Percentiles rank a stretch among this genome's conserved stretches.
phyloP scores from a whole-genome alignment of 2,113 vertebrate species.

The Carettochelys insculpta region DNA sequence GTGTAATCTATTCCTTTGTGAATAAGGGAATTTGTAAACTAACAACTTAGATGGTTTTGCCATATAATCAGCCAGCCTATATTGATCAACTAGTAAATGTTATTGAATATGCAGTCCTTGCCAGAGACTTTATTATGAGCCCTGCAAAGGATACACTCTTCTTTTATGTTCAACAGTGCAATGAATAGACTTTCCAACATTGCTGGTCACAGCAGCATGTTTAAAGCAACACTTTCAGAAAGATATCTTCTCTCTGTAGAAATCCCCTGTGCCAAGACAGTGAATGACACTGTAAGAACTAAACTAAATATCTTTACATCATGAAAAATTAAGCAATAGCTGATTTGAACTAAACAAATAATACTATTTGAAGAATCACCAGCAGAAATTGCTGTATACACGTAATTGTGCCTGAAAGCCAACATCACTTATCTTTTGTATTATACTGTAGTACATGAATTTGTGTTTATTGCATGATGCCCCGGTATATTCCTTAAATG shows the following conservation, averaged over 20 bases:
- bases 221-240: slow-evolving; percentile 24
- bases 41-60: slow-evolving; percentile 70
- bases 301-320: slow-evolving; percentile 27
- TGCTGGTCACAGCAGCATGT: neutral
- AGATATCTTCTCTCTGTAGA: neutral
- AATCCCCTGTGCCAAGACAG: neutral
- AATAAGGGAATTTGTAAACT: slow-evolving; percentile 78
- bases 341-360: neutral
- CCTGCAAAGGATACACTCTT: slow-evolving; percentile 25
- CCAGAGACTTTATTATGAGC: slow-evolving; percentile 70
- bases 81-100: slow-evolving; percentile 76
- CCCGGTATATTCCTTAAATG: slow-evolving; percentile 31
- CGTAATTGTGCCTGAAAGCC: neutral
- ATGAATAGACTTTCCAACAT: slow-evolving; percentile 15
- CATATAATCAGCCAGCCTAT: slow-evolving; percentile 74
- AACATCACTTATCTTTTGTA: neutral
- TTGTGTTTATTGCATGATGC: slow-evolving; percentile 37
- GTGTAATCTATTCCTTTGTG: slow-evolving; percentile 72
- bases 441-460: neutral
- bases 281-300: slow-evolving; percentile 35
- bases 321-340: neutral
- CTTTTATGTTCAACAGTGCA: slow-evolving; percentile 46
- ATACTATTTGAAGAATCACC: neutral
- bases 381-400: neutral
- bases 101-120: slow-evolving; percentile 74